phyloP scores from a whole-genome alignment of 2,888 invertebrate species.

The Tiliacea aurago region DNA sequence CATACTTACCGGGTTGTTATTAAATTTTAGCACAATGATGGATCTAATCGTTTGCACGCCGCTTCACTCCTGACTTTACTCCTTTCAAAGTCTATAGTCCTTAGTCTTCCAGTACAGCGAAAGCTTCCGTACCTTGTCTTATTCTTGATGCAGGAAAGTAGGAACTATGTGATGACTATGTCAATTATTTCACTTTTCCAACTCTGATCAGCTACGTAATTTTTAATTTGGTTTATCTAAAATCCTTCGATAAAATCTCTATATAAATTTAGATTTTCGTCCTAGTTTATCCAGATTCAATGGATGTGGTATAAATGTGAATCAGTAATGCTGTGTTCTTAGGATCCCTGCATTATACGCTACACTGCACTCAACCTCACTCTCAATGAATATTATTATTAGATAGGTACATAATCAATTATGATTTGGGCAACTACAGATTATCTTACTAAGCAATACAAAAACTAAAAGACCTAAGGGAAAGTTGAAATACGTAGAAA shows the following conservation, averaged over 20 bases:
- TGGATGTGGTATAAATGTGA: conserved; percentile 88
- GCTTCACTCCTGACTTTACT: conserved; percentile 76
- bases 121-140: conserved; percentile 84
- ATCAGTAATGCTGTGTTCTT: conserved; percentile 86
- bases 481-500: conserved; percentile 22
- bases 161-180: conserved; percentile 90
- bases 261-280: conserved; percentile 81
- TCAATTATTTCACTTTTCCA: conserved; percentile 89
- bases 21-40: conserved; percentile 80
- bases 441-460: conserved; percentile 19
- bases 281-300: conserved; percentile 84
- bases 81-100: conserved; percentile 77
- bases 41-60: conserved; percentile 82
- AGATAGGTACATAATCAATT: conserved; percentile 24
- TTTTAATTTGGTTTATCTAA: conserved; percentile 70
- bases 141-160: conserved; percentile 85
- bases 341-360: conserved; percentile 80
- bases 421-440: conserved; percentile 38
- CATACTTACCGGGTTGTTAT: conserved; percentile 78
- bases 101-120: conserved; percentile 88
- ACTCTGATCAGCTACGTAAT: conserved; percentile 78
- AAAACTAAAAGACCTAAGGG: conserved; percentile 12
- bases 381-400: conserved; percentile 43
- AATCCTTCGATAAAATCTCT: conserved; percentile 75
- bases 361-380: conserved; percentile 80